Evolutionary conservation across 1,140 invertebrate genomes (phyloP), one percentile per base, ranked within the genome.

Genomic region (Zaprionus ghesquierei): DNA sequence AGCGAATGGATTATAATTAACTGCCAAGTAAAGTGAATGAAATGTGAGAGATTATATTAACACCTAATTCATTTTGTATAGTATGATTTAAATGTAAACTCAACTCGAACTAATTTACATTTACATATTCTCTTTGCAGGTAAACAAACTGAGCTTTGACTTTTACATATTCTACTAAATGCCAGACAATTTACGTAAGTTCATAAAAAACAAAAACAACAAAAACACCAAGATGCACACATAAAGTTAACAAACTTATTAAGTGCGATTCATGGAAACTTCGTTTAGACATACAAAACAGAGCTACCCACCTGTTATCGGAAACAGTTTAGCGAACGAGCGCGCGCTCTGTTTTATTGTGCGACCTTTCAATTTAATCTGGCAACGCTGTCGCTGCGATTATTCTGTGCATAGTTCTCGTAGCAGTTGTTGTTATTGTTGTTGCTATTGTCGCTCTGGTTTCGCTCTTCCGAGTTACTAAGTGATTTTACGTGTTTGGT

Each of bases 401-500:
- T 50, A 54, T 27, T 15, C 10, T 20, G 46, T 35, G 22, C 59
- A 53, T 46, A 61, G 44, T 58, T 63, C 27, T 8, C 27, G 27
- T 29, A 8, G 6, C 27, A 29, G 27, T 38, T 69, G 55, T 59
- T 50, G 53, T 56, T 71, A 35, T 22, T 60, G 27, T 20, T 56
- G 20, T 25, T 77, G 56, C 38, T 53, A 49, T 46, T 68, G 50
- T 70, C 15, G 63, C 72, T 70, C 66, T 82, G 71, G 60, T 68
- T 69, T 38, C 59, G 54, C 64, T 71, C 70, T 73, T 76, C 53
- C 63, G 56, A 70, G 63, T 61, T 64, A 79, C 87, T 90, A 90
- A 90, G 89, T 90, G 89, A 89, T 90, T 90, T 90, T 90, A 89
- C 89, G 89, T 90, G 89, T 90, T 81, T 81, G 87, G 77, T 90